These are phyloP conservation scores for Phasia obesa DNA, from an alignment of 2,888 invertebrate genomes.

Conservation along the genomic window DNA sequence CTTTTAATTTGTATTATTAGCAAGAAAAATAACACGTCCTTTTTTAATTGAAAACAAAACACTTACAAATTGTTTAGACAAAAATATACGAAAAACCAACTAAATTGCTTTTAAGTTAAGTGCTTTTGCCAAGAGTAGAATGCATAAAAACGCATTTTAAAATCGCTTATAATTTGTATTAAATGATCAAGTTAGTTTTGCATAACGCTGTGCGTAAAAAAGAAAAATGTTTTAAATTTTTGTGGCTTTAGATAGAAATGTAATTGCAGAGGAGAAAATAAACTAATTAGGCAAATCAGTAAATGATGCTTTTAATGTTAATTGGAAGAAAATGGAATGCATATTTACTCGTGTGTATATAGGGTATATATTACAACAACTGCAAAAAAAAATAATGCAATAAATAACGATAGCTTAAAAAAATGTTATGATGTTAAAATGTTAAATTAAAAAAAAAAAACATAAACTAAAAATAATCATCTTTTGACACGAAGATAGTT, in stretches of 20 bases:
- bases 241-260: conserved; percentile 33
- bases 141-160: conserved; percentile 59
- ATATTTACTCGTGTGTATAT: too few species aligned
- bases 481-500: too few species aligned
- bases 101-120: conserved; percentile 65
- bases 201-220: not conserved
- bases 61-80: conserved; percentile 47
- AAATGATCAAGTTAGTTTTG: conserved; percentile 49
- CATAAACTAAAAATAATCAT: too few species aligned
- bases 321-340: too few species aligned
- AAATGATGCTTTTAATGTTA: not conserved
- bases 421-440: too few species aligned
- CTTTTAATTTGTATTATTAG: conserved; percentile 63
- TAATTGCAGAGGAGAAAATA: conserved; percentile 23
- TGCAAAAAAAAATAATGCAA: too few species aligned
- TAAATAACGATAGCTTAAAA: too few species aligned
- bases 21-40: conserved; percentile 46
- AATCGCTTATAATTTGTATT: conserved; percentile 72
- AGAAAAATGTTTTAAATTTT: conserved; percentile 7
- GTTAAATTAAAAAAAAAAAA: too few species aligned
- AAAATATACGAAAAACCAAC: conserved; percentile 11
- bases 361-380: too few species aligned
- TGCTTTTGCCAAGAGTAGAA: conserved; percentile 55
- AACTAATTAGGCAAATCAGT: conserved; percentile 30
- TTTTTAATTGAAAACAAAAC: conserved; percentile 27